Percentiles rank a stretch among this genome's conserved stretches.
Conservation (phyloP, 2,797 vertebrate genomes). For the Clarias platycephalus region DNA sequence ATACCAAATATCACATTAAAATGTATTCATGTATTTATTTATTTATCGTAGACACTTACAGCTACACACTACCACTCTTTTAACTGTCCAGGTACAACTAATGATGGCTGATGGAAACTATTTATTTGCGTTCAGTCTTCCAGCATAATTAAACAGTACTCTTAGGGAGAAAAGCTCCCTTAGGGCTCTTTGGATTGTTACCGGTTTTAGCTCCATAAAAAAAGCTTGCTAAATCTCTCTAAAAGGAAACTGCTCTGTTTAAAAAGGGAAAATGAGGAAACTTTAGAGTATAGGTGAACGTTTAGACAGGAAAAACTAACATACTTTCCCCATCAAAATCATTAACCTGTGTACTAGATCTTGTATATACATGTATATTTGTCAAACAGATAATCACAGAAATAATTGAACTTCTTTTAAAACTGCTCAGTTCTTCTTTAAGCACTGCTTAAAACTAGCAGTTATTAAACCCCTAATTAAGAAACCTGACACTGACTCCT, state of each 20-base stretch:
- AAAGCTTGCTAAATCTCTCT: no score
- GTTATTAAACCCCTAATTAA: no score
- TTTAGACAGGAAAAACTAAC: no score
- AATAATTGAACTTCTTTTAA: no score
- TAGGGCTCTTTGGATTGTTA: not conserved
- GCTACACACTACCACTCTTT: not conserved
- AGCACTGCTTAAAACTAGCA: no score
- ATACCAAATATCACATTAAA: constrained; percentile 18
- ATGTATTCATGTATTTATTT: not conserved
- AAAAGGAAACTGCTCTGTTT: not conserved
- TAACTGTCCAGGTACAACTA: not conserved
- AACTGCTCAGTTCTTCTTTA: no score
- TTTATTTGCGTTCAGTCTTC: not conserved
- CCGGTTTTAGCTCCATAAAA: not conserved
- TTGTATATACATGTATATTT: no score
- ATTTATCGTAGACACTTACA: not conserved
- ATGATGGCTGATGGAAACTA: not conserved
- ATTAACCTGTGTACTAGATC: no score
- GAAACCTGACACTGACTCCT: no score
- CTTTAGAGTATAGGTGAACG: not conserved
- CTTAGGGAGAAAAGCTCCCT: not conserved
- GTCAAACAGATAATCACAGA: no score
- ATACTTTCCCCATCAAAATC: no score
- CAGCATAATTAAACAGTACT: not conserved
- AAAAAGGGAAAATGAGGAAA: not conserved